phyloP scores from a whole-genome alignment of 1,140 invertebrate genomes.

The Micrasema longulum region DNA sequence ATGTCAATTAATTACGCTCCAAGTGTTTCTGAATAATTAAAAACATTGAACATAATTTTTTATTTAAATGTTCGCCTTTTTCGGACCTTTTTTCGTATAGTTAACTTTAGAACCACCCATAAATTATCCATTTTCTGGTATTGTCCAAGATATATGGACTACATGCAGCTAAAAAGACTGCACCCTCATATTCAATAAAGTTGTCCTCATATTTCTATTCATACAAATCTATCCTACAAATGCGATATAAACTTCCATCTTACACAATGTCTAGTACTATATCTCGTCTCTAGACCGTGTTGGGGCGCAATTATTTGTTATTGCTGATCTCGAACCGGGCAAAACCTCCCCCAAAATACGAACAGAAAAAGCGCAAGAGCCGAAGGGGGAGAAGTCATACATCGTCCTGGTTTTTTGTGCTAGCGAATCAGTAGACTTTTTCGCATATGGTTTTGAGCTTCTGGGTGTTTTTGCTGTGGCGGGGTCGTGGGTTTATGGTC shows the following conservation, averaged over 20 bases:
- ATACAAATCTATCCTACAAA: constrained; percentile 41
- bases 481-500: constrained; percentile 20
- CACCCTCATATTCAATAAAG: constrained; percentile 40
- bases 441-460: neutral
- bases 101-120: neutral
- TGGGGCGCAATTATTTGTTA: constrained; percentile 44
- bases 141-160: constrained; percentile 21
- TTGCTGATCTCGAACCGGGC: constrained; percentile 11
- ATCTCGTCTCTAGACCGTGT: constrained; percentile 24
- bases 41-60: too few species aligned
- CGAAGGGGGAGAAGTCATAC: neutral
- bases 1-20: too few species aligned
- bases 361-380: neutral
- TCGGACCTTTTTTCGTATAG: too few species aligned
- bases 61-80: too few species aligned
- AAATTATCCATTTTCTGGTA: constrained; percentile 22
- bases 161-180: constrained; percentile 18
- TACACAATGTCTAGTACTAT: constrained; percentile 36
- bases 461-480: neutral
- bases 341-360: constrained; percentile 8
- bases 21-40: too few species aligned
- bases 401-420: neutral
- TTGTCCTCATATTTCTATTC: constrained; percentile 36
- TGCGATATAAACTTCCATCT: constrained; percentile 39
- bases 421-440: neutral